Percentiles rank a stretch among this genome's conserved stretches.
These are phyloP conservation scores for Aphis craccivora DNA, from an alignment of 1,140 invertebrate genomes.

Conservation along the genomic window DNA sequence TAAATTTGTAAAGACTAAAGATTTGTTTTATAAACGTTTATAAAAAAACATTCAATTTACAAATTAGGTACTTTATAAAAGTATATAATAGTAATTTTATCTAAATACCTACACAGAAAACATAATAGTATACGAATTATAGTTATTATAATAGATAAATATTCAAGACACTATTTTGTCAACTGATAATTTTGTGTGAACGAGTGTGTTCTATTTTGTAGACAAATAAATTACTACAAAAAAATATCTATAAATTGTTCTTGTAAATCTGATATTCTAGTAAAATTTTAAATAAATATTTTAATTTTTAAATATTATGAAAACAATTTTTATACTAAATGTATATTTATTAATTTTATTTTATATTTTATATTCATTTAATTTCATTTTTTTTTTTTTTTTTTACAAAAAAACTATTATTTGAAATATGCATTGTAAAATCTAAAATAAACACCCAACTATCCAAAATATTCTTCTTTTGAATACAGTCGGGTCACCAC, in stretches of 20 bases:
- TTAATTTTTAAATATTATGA: background rate
- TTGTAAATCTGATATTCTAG: background rate
- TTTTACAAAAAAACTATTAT: background rate
- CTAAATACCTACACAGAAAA: background rate
- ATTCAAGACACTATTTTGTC: background rate
- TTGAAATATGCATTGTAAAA: background rate
- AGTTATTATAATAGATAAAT: too few species aligned
- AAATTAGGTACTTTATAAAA: background rate
- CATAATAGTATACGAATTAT: background rate
- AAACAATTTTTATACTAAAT: background rate
- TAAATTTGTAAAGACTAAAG: too few species aligned
- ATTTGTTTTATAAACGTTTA: background rate
- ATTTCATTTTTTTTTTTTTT: background rate
- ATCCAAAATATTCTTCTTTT: background rate
- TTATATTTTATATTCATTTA: too few species aligned
- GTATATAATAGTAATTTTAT: background rate
- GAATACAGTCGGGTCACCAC: too few species aligned
- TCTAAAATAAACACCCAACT: too few species aligned
- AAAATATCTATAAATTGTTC: background rate
- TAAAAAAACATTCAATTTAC: background rate
- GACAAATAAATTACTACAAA: background rate
- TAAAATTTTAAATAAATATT: background rate
- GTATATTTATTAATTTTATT: background rate
- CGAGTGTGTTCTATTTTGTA: background rate
- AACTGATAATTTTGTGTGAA: too few species aligned